Base-by-base conservation (phyloP, 2,888 invertebrate species). In the Calliphora vomitoria region DNA sequence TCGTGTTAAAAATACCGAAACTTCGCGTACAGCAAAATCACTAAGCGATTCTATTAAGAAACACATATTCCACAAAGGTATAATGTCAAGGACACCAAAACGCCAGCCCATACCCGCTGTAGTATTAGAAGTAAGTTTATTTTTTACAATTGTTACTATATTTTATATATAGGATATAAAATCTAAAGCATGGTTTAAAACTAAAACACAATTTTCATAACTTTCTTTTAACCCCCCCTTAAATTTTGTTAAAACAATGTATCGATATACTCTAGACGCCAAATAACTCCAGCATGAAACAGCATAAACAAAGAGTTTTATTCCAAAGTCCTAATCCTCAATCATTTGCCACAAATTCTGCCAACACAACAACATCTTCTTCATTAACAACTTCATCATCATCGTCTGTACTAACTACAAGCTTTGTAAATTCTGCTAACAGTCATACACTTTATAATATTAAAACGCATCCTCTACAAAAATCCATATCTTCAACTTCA, bases 1-100 rank as follows among this genome's bases (percentile, higher is more conserved):
- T 93, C 94, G 96, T 90, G 93, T 95, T 90, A 94, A 93, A 89
- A 92, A 93, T 95, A 94, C 94, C 94, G 93, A 94, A 92, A 95
- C 96, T 1, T 90, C 91, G 1, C 91, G 93, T 8, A 91, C 92
- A 74, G 91, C 92, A 4, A 95, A 95, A 90, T 97, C 97, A 89
- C 95, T 97, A 88, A 96, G 97, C 0, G 97, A 97, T 91, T 97
- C 97, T 0, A 97, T 97, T 89, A 97, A 97, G 93, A 96, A 97
- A 90, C 97, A 97, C 91, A 97, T 97, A 85, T 97, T 98, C 91
- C 96, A 96, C 91, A 97, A 96, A 92, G 95, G 95, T 8, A 92
- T 95, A 5, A 95, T 95, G 89, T 92, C 93, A 6, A 92, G 93
- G 31, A 94, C 94, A 10, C 94, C 94, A 3, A 94, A 94, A 87